Conservation (phyloP, 2,888 invertebrate genomes). For the Eilema griseolum region DNA sequence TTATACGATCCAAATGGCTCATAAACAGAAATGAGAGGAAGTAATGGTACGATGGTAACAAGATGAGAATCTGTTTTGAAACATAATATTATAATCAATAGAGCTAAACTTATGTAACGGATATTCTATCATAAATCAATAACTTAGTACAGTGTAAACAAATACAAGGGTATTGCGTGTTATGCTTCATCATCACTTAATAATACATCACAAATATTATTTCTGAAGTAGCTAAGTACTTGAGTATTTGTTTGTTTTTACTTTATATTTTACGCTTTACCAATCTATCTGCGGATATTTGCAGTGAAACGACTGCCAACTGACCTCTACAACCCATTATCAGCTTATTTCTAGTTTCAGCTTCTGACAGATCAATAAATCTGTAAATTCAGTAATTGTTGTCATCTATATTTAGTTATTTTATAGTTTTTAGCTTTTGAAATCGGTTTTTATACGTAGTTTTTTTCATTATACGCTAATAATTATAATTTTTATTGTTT, state of each 20-base stretch:
- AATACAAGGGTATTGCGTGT: slow-evolving; percentile 53
- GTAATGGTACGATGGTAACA: slow-evolving; percentile 23
- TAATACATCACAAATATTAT: slow-evolving; percentile 52
- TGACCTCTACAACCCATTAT: no score
- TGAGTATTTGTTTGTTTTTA: slow-evolving; percentile 30
- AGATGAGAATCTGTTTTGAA: slow-evolving; percentile 24
- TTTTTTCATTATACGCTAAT: no score
- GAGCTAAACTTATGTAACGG: slow-evolving; percentile 46
- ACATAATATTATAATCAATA: slow-evolving; percentile 54
- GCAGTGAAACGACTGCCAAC: no score
- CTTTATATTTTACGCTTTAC: not conserved
- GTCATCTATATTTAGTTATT: no score
- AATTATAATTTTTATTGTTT: no score
- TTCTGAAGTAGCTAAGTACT: slow-evolving; percentile 36
- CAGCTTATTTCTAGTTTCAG: no score
- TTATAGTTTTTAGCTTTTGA: no score
- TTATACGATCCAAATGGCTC: not conserved
- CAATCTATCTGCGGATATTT: no score
- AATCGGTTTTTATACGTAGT: no score
- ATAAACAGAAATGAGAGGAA: slow-evolving; percentile 5
- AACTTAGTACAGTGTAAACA: slow-evolving; percentile 53
- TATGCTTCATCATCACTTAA: slow-evolving; percentile 49
- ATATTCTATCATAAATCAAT: slow-evolving; percentile 55
- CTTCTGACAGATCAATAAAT: no score
- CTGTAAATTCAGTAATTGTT: no score